phyloP scores from a whole-genome alignment of 2,797 vertebrate genomes.

The Todus mexicanus region DNA sequence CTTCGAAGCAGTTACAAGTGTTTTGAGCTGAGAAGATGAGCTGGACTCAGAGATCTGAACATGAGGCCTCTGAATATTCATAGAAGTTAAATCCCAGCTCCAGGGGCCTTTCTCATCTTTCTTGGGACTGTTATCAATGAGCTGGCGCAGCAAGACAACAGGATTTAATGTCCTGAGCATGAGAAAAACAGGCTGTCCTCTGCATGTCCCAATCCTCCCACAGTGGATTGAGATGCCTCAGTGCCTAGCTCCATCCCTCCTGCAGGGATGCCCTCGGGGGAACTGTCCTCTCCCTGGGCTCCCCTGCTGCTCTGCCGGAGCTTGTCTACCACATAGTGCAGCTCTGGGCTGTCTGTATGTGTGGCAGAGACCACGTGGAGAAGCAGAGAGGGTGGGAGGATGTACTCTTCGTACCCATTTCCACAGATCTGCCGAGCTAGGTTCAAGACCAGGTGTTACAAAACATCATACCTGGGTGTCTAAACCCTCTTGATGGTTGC shows the following conservation, averaged over 20 bases:
- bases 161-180: neutral
- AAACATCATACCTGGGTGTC: neutral
- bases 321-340: rapidly evolving
- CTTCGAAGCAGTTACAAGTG: neutral
- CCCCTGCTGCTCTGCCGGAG: neutral
- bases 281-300: neutral
- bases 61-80: neutral
- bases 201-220: rapidly evolving
- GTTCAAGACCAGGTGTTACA: neutral
- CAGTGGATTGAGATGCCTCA: neutral
- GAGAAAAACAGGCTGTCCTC: neutral
- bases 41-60: neutral
- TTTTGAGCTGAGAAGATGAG: neutral
- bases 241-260: neutral
- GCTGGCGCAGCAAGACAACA: neutral
- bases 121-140: neutral
- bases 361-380: neutral
- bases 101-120: neutral
- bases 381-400: neutral
- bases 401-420: neutral
- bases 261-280: neutral
- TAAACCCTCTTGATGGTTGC: neutral
- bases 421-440: neutral
- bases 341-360: neutral
- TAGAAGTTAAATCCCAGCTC: neutral